Evolutionary conservation across 2,888 invertebrate species (phyloP), one percentile per base, ranked within the genome.

Genomic region (Helleia helle): DNA sequence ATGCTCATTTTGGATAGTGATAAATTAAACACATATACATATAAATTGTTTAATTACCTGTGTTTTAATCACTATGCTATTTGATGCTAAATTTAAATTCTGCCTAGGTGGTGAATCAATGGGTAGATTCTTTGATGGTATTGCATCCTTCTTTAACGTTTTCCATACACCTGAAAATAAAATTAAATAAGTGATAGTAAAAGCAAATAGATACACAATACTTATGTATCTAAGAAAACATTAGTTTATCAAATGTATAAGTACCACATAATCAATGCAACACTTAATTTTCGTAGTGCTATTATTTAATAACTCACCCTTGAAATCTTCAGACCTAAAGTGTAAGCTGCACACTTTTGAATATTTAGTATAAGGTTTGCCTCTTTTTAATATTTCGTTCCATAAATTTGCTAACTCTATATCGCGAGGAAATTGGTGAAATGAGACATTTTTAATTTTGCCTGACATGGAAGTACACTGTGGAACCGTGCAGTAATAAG

Each of bases 321-420:
- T 83, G 46, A 84, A 85, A 56, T 85, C 85, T 30, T 72, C 76
- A 0, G 75, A 60, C 36, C 62, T 83, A 46, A 85, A 85, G 54
- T 85, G 85, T 47, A 83, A 59, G 51, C 85, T 85, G 53, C 85
- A 85, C 15, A 85, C 85, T 75, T 85, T 85, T 1, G 85, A 85
- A 52, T 85, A 85, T 51, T 84, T 85, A 0, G 85, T 85, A 45
- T 81, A 81, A 0, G 85, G 85, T 56, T 85, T 85, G 27, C 84
- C 83, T 50, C 85, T 58, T 56, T 81, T 85, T 2, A 85, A 52
- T 40, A 85, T 75, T 41, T 67, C 61, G 56, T 85, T 85, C 85
- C 85, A 85, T 6, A 75, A 51, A 52, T 69, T 70, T 1, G 83
- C 85, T 2, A 85, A 59, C 43, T 71, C 72, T 34, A 74, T 74